A percentile compares a stretch with the other conserved stretches of the same genome.
Evolutionary conservation across 1,140 invertebrate genomes (phyloP).

Genomic region (Doryteuthis pealeii): DNA sequence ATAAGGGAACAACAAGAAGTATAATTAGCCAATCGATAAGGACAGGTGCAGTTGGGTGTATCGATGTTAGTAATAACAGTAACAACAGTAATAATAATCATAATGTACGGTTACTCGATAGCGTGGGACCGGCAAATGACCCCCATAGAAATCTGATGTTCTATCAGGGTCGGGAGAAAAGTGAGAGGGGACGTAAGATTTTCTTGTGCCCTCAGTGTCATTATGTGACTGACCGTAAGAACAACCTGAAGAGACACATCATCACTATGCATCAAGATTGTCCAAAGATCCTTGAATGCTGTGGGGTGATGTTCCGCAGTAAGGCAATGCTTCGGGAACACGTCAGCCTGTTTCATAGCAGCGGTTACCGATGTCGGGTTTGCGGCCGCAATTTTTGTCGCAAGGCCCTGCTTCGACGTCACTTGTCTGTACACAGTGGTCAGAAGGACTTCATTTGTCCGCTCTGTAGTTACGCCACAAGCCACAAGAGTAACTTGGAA

Average conservation of each 20-base stretch:
- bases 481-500: constrained; percentile 62
- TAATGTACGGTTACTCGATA: no score
- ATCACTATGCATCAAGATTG: constrained; percentile 59
- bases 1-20: no score
- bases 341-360: constrained; percentile 47
- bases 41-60: no score
- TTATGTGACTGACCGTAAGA: constrained; percentile 59
- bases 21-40: no score
- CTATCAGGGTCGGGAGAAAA: neutral
- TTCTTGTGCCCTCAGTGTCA: constrained; percentile 49
- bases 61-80: no score
- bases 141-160: neutral
- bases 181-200: constrained; percentile 1
- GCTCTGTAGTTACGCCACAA: constrained; percentile 59
- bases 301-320: constrained; percentile 52
- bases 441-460: constrained; percentile 58
- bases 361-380: constrained; percentile 56
- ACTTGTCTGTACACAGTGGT: constrained; percentile 59
- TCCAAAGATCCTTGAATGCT: constrained; percentile 54
- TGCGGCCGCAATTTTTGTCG: constrained; percentile 60
- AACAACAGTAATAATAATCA: no score
- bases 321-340: constrained; percentile 59
- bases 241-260: constrained; percentile 61
- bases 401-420: constrained; percentile 60
- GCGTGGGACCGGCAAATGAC: no score